Base-by-base conservation (phyloP, 2,113 vertebrate species). In the Anguilla japonica region DNA sequence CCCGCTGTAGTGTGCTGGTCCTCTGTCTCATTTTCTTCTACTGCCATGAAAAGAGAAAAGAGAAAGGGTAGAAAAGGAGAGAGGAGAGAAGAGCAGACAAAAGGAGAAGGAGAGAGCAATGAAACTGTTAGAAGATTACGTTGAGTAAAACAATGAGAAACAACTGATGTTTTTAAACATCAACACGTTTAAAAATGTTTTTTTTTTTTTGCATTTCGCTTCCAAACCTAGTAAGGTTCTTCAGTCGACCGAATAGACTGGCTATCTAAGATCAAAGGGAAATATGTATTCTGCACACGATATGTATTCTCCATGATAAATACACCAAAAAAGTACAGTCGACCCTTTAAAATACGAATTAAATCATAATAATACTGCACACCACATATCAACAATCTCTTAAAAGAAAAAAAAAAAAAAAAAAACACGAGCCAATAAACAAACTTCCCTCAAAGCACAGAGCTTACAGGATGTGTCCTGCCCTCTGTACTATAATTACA, bases 21-120 rank as follows among this genome's bases (percentile, higher is more conserved):
- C 91, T 96, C 96, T 91, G 94, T 96, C 96, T 97, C 96, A 95
- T 95, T 97, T 95, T 97, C 96, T 96, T 96, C 96, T 97, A 97
- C 96, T 97, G 96, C 95, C 95, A 97, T 93, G 93, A 94, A 95
- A 89, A 95, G 93, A 90, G 93, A 94, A 95, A 89, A 95, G 93
- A 90, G 93, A 93, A 93, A 90, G 93, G 94, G 93, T 87, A 88
- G 79, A 81, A 79, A 91, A 29, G 40, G 75, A 79, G 34, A 39
- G 75, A 67, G 6, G n/a, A 79, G 34, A 71, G 22, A n/a, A 40
- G 39, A 16, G 14, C 29, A 79, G 75, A 79, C 3, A 79, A 14
- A 41, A 29, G n/a, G 79, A 80, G 79, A 41, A 40, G 39, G 79
- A 80, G 75, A 79, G 3, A 26, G 13, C 3, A 75, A 75, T 15